These are phyloP conservation scores for Tragelaphus buxtoni DNA, from an alignment of 2,113 vertebrate species.

Conservation along the genomic window DNA sequence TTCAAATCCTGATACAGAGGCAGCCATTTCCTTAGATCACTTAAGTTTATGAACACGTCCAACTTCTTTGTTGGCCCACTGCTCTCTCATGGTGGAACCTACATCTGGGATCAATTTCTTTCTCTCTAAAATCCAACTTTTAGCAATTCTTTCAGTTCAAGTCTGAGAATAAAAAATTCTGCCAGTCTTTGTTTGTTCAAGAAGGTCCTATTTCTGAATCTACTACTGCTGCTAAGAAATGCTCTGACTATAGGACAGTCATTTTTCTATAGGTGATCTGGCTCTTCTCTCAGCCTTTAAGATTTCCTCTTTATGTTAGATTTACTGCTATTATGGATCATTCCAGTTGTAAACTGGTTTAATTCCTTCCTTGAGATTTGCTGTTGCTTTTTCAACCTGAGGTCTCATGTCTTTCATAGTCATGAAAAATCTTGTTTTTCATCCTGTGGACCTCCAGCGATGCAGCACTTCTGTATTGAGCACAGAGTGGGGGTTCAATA, in stretches of 20 bases:
- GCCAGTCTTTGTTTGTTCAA: not conserved
- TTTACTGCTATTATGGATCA: not conserved
- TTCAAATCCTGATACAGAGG: not conserved
- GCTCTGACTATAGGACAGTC: rapidly evolving
- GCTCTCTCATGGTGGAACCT: not conserved
- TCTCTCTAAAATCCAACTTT: not conserved
- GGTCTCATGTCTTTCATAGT: not conserved
- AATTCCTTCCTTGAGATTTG: not conserved
- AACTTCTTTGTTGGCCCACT: not conserved
- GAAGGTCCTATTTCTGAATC: not conserved
- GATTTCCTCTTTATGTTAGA: not conserved
- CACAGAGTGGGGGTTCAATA: not conserved
- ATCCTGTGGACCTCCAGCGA: not conserved
- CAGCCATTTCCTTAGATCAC: not conserved
- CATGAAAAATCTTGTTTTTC: not conserved
- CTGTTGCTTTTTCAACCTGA: not conserved
- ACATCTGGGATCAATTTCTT: not conserved
- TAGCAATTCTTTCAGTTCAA: not conserved
- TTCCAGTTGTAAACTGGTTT: not conserved
- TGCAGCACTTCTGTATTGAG: not conserved
- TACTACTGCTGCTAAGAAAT: not conserved
- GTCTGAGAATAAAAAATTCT: not conserved
- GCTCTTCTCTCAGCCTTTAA: not conserved
- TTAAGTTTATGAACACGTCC: not conserved
- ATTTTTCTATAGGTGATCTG: not conserved